phyloP scores from a whole-genome alignment of 53 echinoderm and acorn worm species.

The Luidia sarsii region DNA sequence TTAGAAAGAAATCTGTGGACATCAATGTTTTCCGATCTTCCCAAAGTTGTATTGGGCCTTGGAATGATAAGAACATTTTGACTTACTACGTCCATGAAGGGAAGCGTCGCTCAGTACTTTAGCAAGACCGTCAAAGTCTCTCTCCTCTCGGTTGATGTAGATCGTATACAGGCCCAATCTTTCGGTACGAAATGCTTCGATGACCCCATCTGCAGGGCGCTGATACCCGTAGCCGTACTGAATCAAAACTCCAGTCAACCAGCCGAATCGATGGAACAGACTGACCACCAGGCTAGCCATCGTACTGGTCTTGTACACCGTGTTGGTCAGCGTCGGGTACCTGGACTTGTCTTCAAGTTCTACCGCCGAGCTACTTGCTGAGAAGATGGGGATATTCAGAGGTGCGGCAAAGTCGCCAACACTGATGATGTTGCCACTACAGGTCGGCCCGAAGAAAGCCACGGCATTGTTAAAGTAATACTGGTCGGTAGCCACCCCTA shows the following conservation, averaged over 20 bases:
- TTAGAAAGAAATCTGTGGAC: too few relatives aligned
- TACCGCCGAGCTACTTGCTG: conserved; percentile 11
- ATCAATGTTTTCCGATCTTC: too few relatives aligned
- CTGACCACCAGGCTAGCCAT: not conserved
- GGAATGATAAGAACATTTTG: not conserved
- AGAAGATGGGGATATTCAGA: conserved; percentile 73
- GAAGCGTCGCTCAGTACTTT: not conserved
- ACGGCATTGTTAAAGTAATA: conserved; percentile 35
- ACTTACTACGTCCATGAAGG: not conserved
- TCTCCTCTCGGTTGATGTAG: not conserved
- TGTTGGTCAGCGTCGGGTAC: conserved; percentile 50
- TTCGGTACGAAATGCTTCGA: not conserved
- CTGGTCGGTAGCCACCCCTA: conserved; percentile 24
- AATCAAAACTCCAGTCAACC: not conserved
- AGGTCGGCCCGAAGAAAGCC: conserved; percentile 82
- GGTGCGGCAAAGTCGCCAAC: conserved; percentile 69
- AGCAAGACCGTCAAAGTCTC: not conserved
- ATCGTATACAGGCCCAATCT: not conserved
- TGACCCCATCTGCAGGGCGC: not conserved
- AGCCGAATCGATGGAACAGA: not conserved
- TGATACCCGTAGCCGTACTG: not conserved
- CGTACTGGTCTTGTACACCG: not conserved
- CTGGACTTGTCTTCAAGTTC: conserved; percentile 61
- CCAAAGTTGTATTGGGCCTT: too few relatives aligned
- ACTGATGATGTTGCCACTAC: conserved; percentile 49